Conservation (phyloP, 2,888 invertebrate species). For the Ichneumon xanthorius region DNA sequence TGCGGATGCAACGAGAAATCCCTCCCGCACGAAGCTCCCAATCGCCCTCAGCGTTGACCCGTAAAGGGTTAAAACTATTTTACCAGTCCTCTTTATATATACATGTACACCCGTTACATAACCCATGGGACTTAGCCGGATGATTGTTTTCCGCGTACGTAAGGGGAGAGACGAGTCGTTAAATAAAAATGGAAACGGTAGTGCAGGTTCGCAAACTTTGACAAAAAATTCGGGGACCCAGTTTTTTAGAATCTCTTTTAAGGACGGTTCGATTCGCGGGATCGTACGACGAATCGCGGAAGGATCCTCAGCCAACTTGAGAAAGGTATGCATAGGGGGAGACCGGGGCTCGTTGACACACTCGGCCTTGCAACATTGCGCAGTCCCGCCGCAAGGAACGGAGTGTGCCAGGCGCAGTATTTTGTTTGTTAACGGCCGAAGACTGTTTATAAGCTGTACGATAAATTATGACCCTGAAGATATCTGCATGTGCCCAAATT, state of each 20-base stretch:
- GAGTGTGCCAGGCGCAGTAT: background rate
- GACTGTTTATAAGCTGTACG: background rate
- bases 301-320: background rate
- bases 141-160: constrained; percentile 28
- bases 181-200: constrained; percentile 52
- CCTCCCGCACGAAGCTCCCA: constrained; percentile 39
- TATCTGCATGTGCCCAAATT: no score
- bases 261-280: constrained; percentile 9
- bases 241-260: constrained; percentile 7
- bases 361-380: background rate
- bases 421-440: background rate
- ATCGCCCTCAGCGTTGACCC: constrained; percentile 29
- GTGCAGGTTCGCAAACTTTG: constrained; percentile 28
- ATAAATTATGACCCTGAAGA: no score
- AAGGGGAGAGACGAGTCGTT: constrained; percentile 4
- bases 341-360: background rate
- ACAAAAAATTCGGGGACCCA: constrained; percentile 34
- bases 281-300: background rate
- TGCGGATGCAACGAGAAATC: constrained; percentile 28
- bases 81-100: constrained; percentile 25
- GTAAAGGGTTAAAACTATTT: constrained; percentile 47
- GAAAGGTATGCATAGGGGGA: background rate
- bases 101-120: constrained; percentile 28
- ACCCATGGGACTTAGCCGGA: constrained; percentile 49
- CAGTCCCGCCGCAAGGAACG: background rate